Conservation (phyloP, 2,113 vertebrate species). For the Colinus virginianus region DNA sequence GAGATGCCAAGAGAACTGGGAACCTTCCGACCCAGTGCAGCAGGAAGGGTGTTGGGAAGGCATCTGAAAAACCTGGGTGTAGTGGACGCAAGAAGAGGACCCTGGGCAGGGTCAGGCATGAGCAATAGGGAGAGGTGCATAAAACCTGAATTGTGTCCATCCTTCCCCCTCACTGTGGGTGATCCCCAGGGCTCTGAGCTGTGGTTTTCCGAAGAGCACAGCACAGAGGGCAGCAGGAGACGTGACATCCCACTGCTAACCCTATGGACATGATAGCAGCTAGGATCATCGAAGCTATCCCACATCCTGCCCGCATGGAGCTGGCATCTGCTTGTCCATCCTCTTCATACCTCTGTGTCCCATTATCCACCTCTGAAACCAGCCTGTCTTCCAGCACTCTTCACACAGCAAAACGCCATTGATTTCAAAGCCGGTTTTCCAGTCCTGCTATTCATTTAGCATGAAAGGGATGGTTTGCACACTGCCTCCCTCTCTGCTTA, state of each 20-base stretch:
- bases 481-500: slow-evolving; percentile 31
- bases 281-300: neutral
- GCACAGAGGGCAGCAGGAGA: neutral
- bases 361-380: slow-evolving; percentile 13
- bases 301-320: neutral
- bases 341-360: neutral
- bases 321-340: neutral
- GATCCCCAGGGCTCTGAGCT: neutral
- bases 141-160: neutral
- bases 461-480: slow-evolving; percentile 34
- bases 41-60: neutral
- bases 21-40: slow-evolving; percentile 1
- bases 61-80: neutral
- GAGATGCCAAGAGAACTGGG: slow-evolving; percentile 16
- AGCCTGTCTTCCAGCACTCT: slow-evolving; percentile 4
- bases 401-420: neutral
- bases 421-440: slow-evolving; percentile 41
- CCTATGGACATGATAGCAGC: fast-evolving
- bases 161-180: neutral
- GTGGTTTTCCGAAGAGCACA: fast-evolving
- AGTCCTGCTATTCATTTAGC: slow-evolving; percentile 33
- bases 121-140: neutral
- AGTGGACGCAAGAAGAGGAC: neutral
- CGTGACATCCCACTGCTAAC: neutral
- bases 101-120: neutral